Percentiles rank a stretch among this genome's conserved stretches.
phyloP scores from a whole-genome alignment of 1,140 invertebrate species.

The Pissodes strobi region DNA sequence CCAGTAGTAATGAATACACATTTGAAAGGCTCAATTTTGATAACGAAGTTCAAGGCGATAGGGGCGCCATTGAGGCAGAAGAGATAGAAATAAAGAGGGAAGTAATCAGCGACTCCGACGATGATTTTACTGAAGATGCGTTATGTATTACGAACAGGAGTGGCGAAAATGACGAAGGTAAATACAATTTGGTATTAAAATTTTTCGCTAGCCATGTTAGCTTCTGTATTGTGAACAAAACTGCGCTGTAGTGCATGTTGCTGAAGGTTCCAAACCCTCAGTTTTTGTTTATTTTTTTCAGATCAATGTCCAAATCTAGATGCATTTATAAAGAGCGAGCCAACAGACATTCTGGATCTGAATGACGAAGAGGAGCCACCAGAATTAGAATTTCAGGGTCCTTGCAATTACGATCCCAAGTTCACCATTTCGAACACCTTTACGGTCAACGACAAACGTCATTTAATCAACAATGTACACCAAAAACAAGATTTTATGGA shows the following conservation, averaged over 20 bases:
- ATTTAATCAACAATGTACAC: no score
- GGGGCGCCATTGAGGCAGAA: neutral
- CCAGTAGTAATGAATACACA: neutral
- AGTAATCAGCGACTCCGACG: neutral
- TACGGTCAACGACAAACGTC: neutral
- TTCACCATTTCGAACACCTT: neutral
- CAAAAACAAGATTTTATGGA: no score
- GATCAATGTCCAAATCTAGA: neutral
- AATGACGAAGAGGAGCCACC: neutral
- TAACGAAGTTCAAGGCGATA: neutral
- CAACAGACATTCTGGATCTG: neutral
- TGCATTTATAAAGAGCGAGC: neutral
- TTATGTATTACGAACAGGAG: neutral
- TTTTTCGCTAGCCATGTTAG: no score
- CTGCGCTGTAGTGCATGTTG: no score
- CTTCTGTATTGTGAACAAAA: no score
- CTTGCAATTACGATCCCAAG: neutral
- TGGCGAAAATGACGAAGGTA: neutral
- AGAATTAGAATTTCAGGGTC: neutral
- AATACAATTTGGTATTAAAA: no score
- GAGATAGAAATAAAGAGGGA: slow-evolving; percentile 9
- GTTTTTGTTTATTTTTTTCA: neutral
- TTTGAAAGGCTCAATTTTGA: neutral
- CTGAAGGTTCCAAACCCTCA: neutral
- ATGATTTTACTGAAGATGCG: neutral